A percentile compares a stretch with the other conserved stretches of the same genome.
phyloP scores from a whole-genome alignment of 2,113 vertebrate genomes.

The Nibea coibor region DNA sequence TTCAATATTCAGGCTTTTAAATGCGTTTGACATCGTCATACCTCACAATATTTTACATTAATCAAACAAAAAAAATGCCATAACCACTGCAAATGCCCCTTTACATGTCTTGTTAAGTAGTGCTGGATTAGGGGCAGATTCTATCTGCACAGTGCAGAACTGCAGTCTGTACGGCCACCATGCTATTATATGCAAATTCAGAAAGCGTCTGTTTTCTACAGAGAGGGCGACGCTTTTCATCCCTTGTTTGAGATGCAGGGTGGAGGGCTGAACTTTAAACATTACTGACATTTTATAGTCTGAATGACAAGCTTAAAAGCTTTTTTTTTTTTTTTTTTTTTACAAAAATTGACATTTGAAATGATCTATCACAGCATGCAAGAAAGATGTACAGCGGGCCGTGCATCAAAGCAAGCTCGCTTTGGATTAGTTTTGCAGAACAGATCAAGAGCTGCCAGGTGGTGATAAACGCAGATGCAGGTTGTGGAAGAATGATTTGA shows the following conservation, averaged over 20 bases:
- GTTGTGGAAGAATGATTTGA: neutral
- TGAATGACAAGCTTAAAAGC: conserved; percentile 8
- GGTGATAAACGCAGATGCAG: neutral
- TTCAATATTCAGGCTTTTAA: neutral
- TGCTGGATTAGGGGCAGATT: conserved; percentile 54
- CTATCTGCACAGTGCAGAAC: conserved; percentile 15
- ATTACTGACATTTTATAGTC: conserved; percentile 8
- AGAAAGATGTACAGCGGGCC: neutral
- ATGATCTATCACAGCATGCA: conserved; percentile 34
- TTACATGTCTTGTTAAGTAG: conserved; percentile 38
- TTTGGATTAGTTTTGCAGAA: neutral
- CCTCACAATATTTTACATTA: neutral
- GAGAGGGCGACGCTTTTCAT: neutral
- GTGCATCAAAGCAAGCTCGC: neutral
- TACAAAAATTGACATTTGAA: conserved; percentile 10
- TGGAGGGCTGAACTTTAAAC: conserved; percentile 32
- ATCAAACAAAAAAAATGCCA: conserved; percentile 7
- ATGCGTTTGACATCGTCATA: neutral
- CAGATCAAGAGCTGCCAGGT: neutral
- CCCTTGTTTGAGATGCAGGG: conserved; percentile 15
- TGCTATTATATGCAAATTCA: conserved; percentile 14
- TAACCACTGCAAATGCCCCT: neutral
- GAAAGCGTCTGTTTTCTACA: conserved; percentile 8
- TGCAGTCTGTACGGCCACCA: neutral
- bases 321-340: too few relatives aligned